phyloP scores from a whole-genome alignment of 2,888 invertebrate species.

The Luperina testacea region DNA sequence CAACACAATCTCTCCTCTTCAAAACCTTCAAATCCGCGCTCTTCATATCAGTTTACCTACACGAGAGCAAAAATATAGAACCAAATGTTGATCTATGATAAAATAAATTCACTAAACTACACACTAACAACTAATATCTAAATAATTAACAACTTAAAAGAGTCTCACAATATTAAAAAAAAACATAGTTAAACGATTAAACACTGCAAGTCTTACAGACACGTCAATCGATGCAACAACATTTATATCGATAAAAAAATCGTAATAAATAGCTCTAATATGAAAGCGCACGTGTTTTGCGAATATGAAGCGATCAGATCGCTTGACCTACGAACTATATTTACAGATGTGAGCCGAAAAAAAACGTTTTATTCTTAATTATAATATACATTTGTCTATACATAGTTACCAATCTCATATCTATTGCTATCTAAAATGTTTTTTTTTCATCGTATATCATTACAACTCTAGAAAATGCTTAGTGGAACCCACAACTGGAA shows the following conservation, averaged over 20 bases:
- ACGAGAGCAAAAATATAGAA: conserved; percentile 64
- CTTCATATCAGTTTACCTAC: conserved; percentile 46
- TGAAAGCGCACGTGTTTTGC: conserved; percentile 75
- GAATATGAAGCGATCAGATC: conserved; percentile 76
- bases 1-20: conserved; percentile 17
- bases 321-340: conserved; percentile 81
- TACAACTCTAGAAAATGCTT: conserved; percentile 74
- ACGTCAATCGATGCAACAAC: conserved; percentile 76
- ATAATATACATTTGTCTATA: conserved; percentile 80
- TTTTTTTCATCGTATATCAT: conserved; percentile 70
- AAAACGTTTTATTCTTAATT: conserved; percentile 69
- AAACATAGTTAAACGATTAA: conserved; percentile 66
- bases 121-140: conserved; percentile 70
- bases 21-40: conserved; percentile 61
- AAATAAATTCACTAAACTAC: conserved; percentile 79
- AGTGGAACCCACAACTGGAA: conserved; percentile 69
- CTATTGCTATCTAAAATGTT: conserved; percentile 74
- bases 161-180: conserved; percentile 68
- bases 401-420: conserved; percentile 73
- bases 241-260: conserved; percentile 76
- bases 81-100: conserved; percentile 72
- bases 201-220: conserved; percentile 79
- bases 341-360: conserved; percentile 82
- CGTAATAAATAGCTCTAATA: conserved; percentile 76
- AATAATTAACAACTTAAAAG: conserved; percentile 71